phyloP scores from a whole-genome alignment of 2,113 vertebrate genomes.

The Apus apus region DNA sequence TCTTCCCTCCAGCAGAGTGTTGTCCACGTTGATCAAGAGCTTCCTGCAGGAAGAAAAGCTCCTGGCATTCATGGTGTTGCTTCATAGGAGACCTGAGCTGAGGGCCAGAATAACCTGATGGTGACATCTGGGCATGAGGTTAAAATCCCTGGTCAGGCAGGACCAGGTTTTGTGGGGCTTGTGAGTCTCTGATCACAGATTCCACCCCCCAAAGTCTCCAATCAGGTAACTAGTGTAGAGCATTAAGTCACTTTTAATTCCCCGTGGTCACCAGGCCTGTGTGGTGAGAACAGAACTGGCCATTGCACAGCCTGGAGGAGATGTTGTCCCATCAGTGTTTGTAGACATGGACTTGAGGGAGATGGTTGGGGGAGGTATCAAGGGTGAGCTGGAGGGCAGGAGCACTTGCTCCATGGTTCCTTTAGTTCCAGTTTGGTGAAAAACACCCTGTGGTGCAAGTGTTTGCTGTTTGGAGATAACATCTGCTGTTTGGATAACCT shows the following conservation, averaged over 20 bases:
- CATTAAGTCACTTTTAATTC: background rate
- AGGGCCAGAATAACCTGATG: background rate
- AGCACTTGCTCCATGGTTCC: background rate
- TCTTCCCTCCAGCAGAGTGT: background rate
- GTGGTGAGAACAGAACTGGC: background rate
- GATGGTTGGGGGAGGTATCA: background rate
- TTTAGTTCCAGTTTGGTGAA: background rate
- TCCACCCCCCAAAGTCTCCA: background rate
- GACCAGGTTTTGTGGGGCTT: background rate
- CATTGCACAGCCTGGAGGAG: background rate
- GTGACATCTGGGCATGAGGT: background rate
- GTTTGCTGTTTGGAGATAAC: background rate
- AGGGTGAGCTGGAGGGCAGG: background rate
- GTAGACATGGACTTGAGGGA: accelerated
- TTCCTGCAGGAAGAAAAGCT: background rate
- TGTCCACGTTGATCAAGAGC: background rate
- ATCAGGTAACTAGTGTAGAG: background rate
- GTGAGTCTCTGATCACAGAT: background rate
- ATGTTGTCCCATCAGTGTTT: accelerated
- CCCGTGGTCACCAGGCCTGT: accelerated
- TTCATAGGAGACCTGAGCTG: background rate
- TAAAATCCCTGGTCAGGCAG: background rate
- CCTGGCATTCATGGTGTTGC: accelerated
- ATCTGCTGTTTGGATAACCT: background rate
- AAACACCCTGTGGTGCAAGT: accelerated